Evolutionary conservation across 1,140 invertebrate genomes (phyloP), one percentile per base, ranked within the genome.

Genomic region (Parasteatoda tepidariorum): DNA sequence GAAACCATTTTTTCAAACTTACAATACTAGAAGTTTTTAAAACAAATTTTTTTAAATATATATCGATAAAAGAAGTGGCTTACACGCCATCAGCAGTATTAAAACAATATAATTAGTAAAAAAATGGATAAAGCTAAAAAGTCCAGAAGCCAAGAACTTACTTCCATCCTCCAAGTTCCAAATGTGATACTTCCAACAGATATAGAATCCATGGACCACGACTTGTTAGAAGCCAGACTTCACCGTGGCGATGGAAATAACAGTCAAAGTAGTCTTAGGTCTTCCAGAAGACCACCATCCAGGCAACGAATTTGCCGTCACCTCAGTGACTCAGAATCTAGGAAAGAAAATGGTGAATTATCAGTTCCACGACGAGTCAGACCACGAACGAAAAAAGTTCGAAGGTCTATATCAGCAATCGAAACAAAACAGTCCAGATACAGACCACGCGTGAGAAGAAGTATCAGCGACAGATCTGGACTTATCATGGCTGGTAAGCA

Each of bases 401-500:
- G 55, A 33, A 15, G 83, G 31, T 84, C 83, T 0, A 55, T 70
- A 6, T 84, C 83, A 0, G 83, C 64, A 3, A 71, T 76, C 28
- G 83, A 84, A 41, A 57, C 64, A 9, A 70, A 70, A 28, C 68
- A 74, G 13, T 28, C 48, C 1, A 22, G 22, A 7, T 57, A 76
- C 7, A 68, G 48, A 26, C 83, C 83, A 18, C 34, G 57, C 6
- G 66, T 84, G 5, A 76, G 74, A 33, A 31, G 83, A 13, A 84
- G 83, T n/a, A 38, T 84, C 34, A 84, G 83, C 33, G 83, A 84
- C 2, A 73, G 83, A 70, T 76, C 68, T 11, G 62, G 66, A 31
- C 24, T 79, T 2, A 30, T 71, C 13, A 30, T 71, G 18, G 66
- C 67, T 33, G 68, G 78, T 2, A 82, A 57, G 38, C 78, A 82